Evolutionary conservation across 2,797 vertebrate genomes (phyloP).

Genomic region (Tachyglossus aculeatus): DNA sequence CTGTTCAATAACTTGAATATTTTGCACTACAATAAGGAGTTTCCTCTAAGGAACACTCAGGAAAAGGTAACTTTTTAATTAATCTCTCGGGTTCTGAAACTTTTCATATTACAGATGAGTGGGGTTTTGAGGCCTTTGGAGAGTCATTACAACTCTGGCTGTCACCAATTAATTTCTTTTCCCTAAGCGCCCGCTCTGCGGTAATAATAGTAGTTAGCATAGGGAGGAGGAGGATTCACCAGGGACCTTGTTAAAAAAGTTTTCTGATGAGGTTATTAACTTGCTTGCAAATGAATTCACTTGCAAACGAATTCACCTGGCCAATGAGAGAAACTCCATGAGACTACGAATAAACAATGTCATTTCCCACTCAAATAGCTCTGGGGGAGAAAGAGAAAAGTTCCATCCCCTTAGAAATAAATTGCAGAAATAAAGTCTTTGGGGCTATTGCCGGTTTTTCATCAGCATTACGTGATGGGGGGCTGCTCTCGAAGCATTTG

Average conservation of each 20-base stretch:
- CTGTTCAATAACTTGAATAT: conserved; percentile 34
- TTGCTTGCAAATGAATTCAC: conserved; percentile 15
- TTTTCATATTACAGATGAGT: not conserved
- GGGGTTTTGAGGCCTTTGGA: not conserved
- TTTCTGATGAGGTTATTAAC: conserved; percentile 20
- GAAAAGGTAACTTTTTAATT: conserved; percentile 54
- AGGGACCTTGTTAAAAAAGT: conserved; percentile 45
- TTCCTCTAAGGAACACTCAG: conserved; percentile 17
- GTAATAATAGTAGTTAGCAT: conserved; percentile 23
- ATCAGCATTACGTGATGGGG: too few species aligned
- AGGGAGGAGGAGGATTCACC: conserved; percentile 11
- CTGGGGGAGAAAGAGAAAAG: too few species aligned
- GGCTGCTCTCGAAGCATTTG: too few species aligned
- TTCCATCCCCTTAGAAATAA: too few species aligned
- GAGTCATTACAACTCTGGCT: conserved; percentile 35
- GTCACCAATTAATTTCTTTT: conserved; percentile 11
- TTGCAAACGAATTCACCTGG: conserved; percentile 5
- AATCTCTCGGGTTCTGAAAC: conserved; percentile 41
- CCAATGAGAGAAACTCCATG: not conserved
- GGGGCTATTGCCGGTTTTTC: too few species aligned
- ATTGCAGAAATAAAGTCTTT: too few species aligned
- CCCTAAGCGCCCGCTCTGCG: conserved; percentile 12
- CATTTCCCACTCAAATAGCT: not conserved
- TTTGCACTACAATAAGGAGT: conserved; percentile 18
- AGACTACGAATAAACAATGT: conserved; percentile 4